Evolutionary conservation across 2,113 vertebrate species (phyloP), one percentile per base, ranked within the genome.

Genomic region (Mus spicilegus): DNA sequence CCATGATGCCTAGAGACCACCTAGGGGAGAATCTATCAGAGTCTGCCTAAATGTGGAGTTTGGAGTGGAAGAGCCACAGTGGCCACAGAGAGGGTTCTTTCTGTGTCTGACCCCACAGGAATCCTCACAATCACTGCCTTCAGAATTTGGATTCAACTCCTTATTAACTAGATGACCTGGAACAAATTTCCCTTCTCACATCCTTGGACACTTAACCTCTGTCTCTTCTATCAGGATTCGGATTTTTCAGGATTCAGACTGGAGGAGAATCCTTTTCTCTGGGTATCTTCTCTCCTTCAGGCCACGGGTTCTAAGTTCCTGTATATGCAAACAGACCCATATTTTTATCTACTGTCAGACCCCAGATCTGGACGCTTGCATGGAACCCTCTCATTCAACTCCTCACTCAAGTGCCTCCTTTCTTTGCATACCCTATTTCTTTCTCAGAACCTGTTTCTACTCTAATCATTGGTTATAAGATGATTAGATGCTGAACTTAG

Each of bases 71-170:
- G 72, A 72, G 46, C 9, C 36, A 3, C 22, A 22, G 6, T 6
- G 20, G 30, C 7, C 14, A 3, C 6, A 24, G 28, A 7, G 6
- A n/a, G 2, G 28, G 5, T 10, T 24, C 69, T n/a, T 72, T 81
- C 24, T 0, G n/a, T 10, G 2, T 54, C 58, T 22, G 39, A 5
- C 14, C 42, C 63, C 13, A 7, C 0, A 2, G 22, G 8, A 30
- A 11, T 12, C 63, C 19, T 76, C 19, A 10, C 9, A 54, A 11
- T 22, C 5, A 10, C 24, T 10, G 2, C 30, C 1, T 16, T 61
- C 0, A 14, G 10, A 24, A 56, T 30, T 36, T 4, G 5, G 33
- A 24, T 20, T 89, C 33, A 24, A 24, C 67, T 69, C 19, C 89
- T 81, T 63, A 39, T 8, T 20, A 5, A n/a, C 22, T 33, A 16